Evolutionary conservation across 2,113 vertebrate species (phyloP), one percentile per base, ranked within the genome.

Genomic region (Pseudonaja textilis): DNA sequence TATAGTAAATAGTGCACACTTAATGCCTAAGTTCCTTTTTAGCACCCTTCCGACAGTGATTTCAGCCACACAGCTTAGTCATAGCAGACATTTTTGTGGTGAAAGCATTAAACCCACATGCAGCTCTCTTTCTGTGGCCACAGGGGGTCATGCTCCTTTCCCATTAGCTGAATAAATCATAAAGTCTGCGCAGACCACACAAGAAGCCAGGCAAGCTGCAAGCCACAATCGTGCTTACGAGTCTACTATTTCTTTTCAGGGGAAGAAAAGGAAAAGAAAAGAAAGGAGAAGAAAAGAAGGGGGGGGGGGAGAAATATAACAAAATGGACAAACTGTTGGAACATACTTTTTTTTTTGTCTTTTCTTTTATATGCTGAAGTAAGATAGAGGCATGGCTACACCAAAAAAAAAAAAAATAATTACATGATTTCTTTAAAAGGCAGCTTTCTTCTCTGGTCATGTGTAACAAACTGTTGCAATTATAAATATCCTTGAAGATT

Each of bases 81-180:
- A 99, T 99, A 99, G 99, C 99, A 99, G 98, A 99, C 98, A 99
- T 99, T 99, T 99, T 99, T 99, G 99, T 98, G 99, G 99, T 99
- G 99, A 99, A 99, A 99, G 99, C 99, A 99, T 99, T 99, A 99
- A 99, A 99, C 99, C 99, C 99, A 99, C 99, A 99, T 99, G 99
- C 99, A 98, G 98, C 98, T 98, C 99, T 99, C 99, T 99, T 98
- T 99, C 99, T 99, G 99, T 99, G 99, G 99, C 99, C 99, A 99
- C 99, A 98, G 98, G 99, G 99, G 99, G 99, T 99, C 99, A 98
- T 98, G 99, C 98, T 99, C 99, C 98, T 98, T 98, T 99, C 99
- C 98, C 99, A 99, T 99, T 99, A 99, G 98, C 99, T 99, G 99
- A 99, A 99, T 99, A 99, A 99, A 99, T 99, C 99, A 99, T 99